Evolutionary conservation across 2,797 vertebrate genomes (phyloP), one percentile per base, ranked within the genome.

Genomic region (Centroberyx gerrardi): DNA sequence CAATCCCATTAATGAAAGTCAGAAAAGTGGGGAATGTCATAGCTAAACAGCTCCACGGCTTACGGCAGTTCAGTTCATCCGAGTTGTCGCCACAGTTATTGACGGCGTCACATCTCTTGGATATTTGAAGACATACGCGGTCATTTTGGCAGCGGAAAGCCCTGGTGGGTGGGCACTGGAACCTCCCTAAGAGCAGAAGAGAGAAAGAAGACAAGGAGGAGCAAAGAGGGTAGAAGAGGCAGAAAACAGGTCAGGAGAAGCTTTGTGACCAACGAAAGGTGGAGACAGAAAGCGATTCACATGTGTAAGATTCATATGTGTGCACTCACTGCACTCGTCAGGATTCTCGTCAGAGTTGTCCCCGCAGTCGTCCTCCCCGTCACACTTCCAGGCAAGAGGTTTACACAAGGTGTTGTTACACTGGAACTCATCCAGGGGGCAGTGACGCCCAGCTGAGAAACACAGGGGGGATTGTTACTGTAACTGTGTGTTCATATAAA

Each of bases 361-460:
- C 0, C 98, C 98, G 0, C 98, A 99, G 88, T 99, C 98, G 0
- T 99, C 98, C 76, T 99, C 97, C 0, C 98, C 98, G 0, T 99
- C 98, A 0, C 98, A 99, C 85, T 96, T 98, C 98, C 98, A 99
- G 59, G 96, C 96, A 62, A 97, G 94, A 0, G 98, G 98, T 75
- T 99, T 99, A 85, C 98, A 99, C 81, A 99, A 84, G 0, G 97
- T 98, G 92, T 99, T 99, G 92, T 99, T 99, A 82, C 98, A 99
- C 93, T 99, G 98, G 93, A 98, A 97, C 88, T 99, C 97, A 0
- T 99, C 97, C 91, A 94, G 85, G 68, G 98, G 98, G 85, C 98
- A 99, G 29, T 96, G 97, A 63, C 97, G 93, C 27, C 94, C 97
- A 92, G 93, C 58, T 88, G 63, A 68, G 36, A 46, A 36, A 55